Base-by-base conservation (phyloP, 2,113 vertebrate genomes). In the Bubo blakistoni region DNA sequence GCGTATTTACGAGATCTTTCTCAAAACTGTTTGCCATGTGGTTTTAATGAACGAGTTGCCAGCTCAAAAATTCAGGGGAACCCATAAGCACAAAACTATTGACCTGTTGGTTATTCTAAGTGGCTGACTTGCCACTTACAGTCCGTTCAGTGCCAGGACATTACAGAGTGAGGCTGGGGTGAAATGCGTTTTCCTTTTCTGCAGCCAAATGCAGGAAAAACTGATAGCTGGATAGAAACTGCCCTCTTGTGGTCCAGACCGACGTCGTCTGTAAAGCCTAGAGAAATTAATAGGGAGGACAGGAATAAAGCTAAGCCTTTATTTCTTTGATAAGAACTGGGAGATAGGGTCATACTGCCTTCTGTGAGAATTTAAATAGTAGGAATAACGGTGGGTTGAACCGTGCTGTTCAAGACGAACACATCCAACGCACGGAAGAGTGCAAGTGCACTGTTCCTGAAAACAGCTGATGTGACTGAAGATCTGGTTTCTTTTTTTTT, bases 231-330 rank as follows among this genome's bases (percentile, higher is more conserved):
- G 86, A 0, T 27, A 46, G 88, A 14, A 95, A 14, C 54, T 94
- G 97, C 97, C 97, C 96, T 96, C 96, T 97, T 5, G 96, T 95
- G 97, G 97, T 40, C 8, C 70, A 11, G 38, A 5, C 13, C 47
- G 13, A 9, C 17, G 17, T 46, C 18, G 44, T 18, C 44, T 46
- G 44, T 46, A 46, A 46, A 1, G 52, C 32, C 46, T 13, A 2
- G 16, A n/a, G 44, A 2, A 15, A 5, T 4, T 11, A 6, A 3
- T 1, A 4, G 27, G 38, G 58, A 57, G 44, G 36, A 44, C 40
- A n/a, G 81, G 22, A 29, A 0, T 3, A 25, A 14, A 73, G 59
- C 54, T 36, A 2, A 52, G 17, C 29, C 38, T 58, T 17, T 20
- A 2, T 34, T 19, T 69, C n/a, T 38, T 38, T 21, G 20, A 1